Conservation (phyloP, 2,888 invertebrate genomes). For the Drosophila kuntzei region DNA sequence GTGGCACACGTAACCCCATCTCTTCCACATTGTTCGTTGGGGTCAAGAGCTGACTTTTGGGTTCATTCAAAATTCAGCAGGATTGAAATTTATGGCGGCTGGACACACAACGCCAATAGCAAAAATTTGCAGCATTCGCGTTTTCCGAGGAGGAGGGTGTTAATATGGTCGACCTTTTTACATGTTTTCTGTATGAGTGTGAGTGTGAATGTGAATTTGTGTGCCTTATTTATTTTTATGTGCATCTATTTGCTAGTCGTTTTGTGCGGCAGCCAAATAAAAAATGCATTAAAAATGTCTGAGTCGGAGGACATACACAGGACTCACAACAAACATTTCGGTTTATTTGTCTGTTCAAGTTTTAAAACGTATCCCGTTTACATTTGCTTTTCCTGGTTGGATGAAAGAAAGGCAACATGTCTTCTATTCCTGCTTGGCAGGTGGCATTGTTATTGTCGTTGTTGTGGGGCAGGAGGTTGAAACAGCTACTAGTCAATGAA, state of each 20-base stretch:
- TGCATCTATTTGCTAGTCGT: constrained; percentile 77
- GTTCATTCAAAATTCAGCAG: constrained; percentile 76
- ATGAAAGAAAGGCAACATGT: constrained; percentile 33
- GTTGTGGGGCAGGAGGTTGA: constrained; percentile 9
- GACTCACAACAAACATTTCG: constrained; percentile 50
- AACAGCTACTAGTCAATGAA: constrained; percentile 65
- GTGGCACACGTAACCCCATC: constrained; percentile 19
- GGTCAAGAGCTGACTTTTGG: constrained; percentile 41
- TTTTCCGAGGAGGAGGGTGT: no score
- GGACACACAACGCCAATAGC: constrained; percentile 71
- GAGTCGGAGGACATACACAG: constrained; percentile 46
- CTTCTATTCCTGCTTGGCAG: constrained; percentile 64
- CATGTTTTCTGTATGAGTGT: constrained; percentile 13
- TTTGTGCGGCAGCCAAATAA: constrained; percentile 74
- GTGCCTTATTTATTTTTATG: constrained; percentile 81
- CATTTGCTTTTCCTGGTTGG: background rate
- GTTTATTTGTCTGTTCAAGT: constrained; percentile 62
- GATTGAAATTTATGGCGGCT: constrained; percentile 81
- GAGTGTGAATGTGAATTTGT: constrained; percentile 35
- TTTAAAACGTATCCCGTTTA: constrained; percentile 34
- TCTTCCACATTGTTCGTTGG: constrained; percentile 23
- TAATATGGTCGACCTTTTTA: no score
- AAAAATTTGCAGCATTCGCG: constrained; percentile 65
- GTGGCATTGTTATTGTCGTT: constrained; percentile 38
- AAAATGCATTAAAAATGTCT: constrained; percentile 80